These are phyloP conservation scores for Cydia pomonella DNA, from an alignment of 1,140 invertebrate species.

Conservation along the genomic window DNA sequence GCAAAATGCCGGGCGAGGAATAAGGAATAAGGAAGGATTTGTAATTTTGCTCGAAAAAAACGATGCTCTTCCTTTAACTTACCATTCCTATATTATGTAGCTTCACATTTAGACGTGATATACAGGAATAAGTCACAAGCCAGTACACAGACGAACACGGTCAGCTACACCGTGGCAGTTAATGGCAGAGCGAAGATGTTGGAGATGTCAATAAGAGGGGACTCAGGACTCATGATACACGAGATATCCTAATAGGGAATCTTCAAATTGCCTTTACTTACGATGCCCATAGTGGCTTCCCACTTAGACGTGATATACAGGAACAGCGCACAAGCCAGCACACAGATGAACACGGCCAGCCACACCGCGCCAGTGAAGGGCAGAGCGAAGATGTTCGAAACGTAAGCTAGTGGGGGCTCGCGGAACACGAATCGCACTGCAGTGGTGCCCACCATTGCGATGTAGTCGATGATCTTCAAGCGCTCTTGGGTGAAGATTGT, in stretches of 20 bases:
- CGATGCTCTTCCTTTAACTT: neutral
- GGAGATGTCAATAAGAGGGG: slow-evolving; percentile 82
- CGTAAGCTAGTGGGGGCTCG: slow-evolving; percentile 83
- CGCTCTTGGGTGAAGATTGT: slow-evolving; percentile 71
- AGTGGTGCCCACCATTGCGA: slow-evolving; percentile 83
- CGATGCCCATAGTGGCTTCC: slow-evolving; percentile 69
- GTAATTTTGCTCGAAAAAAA: too few species aligned
- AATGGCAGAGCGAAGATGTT: slow-evolving; percentile 85
- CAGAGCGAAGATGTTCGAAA: slow-evolving; percentile 83
- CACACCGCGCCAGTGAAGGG: slow-evolving; percentile 83
- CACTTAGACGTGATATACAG: slow-evolving; percentile 71
- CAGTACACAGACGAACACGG: slow-evolving; percentile 72
- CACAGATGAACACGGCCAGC: slow-evolving; percentile 79
- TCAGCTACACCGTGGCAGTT: slow-evolving; percentile 82
- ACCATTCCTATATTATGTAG: slow-evolving; percentile 45
- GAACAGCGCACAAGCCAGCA: slow-evolving; percentile 60
- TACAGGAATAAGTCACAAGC: slow-evolving; percentile 65
- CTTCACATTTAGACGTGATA: slow-evolving; percentile 73
- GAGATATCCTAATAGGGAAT: too few species aligned
- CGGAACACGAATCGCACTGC: slow-evolving; percentile 83
- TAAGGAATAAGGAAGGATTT: too few species aligned
- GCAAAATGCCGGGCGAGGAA: too few species aligned
- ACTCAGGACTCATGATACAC: too few species aligned
- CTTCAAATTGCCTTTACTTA: slow-evolving; percentile 36
- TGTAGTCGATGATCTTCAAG: slow-evolving; percentile 81